Evolutionary conservation across 1,140 invertebrate species (phyloP).

Genomic region (Stenopsyche tienmushanensis): DNA sequence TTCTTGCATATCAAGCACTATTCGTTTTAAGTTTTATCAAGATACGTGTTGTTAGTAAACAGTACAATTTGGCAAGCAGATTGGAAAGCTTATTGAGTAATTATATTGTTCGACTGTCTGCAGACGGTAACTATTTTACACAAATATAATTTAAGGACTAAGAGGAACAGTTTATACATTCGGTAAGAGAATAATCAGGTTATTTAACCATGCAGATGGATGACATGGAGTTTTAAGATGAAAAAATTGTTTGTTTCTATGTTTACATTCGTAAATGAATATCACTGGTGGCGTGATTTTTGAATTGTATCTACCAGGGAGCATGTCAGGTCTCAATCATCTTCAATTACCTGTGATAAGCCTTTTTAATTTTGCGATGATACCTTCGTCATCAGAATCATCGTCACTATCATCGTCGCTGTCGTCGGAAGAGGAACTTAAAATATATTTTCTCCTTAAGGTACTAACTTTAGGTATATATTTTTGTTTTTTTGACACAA

Average conservation of each 20-base stretch:
- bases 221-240: constrained; percentile 44
- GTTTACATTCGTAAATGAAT: constrained; percentile 32
- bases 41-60: constrained; percentile 42
- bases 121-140: constrained; percentile 51
- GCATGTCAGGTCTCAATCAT: constrained; percentile 48
- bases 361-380: constrained; percentile 54
- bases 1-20: constrained; percentile 36
- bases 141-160: constrained; percentile 46
- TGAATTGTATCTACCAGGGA: too few species aligned
- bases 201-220: constrained; percentile 55
- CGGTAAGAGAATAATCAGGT: constrained; percentile 44
- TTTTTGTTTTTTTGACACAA: constrained; percentile 31
- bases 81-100: constrained; percentile 39
- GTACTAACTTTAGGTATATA: too few species aligned
- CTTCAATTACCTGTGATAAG: constrained; percentile 56
- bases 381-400: constrained; percentile 56
- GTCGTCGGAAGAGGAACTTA: constrained; percentile 50
- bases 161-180: constrained; percentile 52
- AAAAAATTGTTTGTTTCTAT: constrained; percentile 37
- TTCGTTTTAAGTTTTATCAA: constrained; percentile 37
- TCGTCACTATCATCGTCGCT: constrained; percentile 54
- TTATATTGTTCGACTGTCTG: constrained; percentile 46
- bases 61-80: constrained; percentile 41
- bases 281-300: too few species aligned
- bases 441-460: constrained; percentile 49